Base-by-base conservation (phyloP, 2,797 vertebrate genomes). In the Phrynocephalus vlangalii region DNA sequence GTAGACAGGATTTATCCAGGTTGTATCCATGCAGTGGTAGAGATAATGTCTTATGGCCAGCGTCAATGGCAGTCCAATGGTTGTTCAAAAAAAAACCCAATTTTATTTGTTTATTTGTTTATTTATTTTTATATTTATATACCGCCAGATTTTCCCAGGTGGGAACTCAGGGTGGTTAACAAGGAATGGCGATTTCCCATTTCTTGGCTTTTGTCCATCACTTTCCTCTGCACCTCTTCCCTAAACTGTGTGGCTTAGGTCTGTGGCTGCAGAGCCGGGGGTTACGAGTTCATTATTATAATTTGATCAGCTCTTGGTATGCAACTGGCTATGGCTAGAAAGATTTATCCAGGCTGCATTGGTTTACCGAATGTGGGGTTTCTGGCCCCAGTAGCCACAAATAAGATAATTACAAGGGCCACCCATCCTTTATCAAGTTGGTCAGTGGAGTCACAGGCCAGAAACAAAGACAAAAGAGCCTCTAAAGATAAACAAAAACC, bases 391-490 rank as follows among this genome's bases (percentile, higher is more conserved):
- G 20, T 44, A 60, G 50, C 16, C 60, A 28, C 79, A 76, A 87
- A 75, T 63, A 71, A 20, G 6, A 67, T 82, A 56, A 6, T 30
- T 63, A 63, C 60, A 63, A 15, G 18, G 60, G 20, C 1, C 5
- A 76, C 56, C 60, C n/a, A 72, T 28, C 44, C 6, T 60, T 82
- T 66, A 50, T 10, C 44, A 82, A 56, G 48, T 52, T 66, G 38
- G 66, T 67, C 76, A 15, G 44, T 67, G 63, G 22, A 67, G 22
- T 76, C 86, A 67, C 48, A 66, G 63, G 44, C 71, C n/a, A 67
- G 79, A 72, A 72, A 33, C 44, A 67, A 82, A 76, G 75, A 60
- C 73, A 75, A 75, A 76, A 82, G 33, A 87, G 38, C 63, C 16
- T 38, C 71, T 20, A 30, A 50, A 52, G 86, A 50, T 68, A 76